Evolutionary conservation across 2,113 vertebrate genomes (phyloP).

Genomic region (Pluvialis apricaria): DNA sequence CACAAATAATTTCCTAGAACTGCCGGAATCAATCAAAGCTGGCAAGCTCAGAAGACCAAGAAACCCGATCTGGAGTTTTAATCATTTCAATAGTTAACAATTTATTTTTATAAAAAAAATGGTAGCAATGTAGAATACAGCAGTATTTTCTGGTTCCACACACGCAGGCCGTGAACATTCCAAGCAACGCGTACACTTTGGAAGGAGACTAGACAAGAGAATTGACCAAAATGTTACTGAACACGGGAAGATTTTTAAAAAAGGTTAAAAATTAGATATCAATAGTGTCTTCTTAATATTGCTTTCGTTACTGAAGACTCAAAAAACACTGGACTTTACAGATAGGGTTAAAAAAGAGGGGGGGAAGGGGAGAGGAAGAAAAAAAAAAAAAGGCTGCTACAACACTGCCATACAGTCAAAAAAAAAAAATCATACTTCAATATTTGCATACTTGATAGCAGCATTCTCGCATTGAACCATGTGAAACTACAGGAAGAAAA

Average conservation of each 20-base stretch:
- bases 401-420: conserved; percentile 69
- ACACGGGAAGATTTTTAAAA: conserved; percentile 67
- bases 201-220: conserved; percentile 71
- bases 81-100: conserved; percentile 71
- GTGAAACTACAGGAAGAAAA: conserved; percentile 74
- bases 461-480: conserved; percentile 78
- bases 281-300: conserved; percentile 80
- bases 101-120: conserved; percentile 80
- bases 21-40: background rate
- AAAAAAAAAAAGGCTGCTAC: conserved; percentile 68
- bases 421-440: conserved; percentile 67
- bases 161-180: conserved; percentile 73
- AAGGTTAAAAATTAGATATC: conserved; percentile 77
- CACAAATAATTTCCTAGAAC: background rate
- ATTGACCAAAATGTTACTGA: conserved; percentile 74
- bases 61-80: background rate
- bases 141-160: conserved; percentile 71
- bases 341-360: conserved; percentile 34
- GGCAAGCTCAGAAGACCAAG: conserved; percentile 42
- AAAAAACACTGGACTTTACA: conserved; percentile 71
- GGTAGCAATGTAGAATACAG: conserved; percentile 79
- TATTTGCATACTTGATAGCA: conserved; percentile 81
- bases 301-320: conserved; percentile 79
- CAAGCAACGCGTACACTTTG: conserved; percentile 74
- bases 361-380: background rate